A percentile compares a stretch with the other conserved stretches of the same genome.
phyloP scores from a whole-genome alignment of 53 echinoderm and acorn worm genomes.

The Arbacia lixula region DNA sequence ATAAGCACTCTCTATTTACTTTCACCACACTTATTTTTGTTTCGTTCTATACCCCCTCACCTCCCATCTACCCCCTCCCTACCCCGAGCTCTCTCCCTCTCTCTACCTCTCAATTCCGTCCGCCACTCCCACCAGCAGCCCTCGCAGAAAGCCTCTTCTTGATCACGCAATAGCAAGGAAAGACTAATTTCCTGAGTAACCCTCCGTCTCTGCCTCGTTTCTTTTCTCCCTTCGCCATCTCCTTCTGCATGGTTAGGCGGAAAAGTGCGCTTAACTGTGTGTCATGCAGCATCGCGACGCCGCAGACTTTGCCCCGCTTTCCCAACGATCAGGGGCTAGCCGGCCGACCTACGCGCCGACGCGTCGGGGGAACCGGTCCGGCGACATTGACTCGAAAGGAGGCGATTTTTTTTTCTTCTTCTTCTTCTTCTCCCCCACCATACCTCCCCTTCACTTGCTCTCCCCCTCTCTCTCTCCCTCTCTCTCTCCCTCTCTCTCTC shows the following conservation, averaged over 20 bases:
- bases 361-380: conserved; percentile 15
- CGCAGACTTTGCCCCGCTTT: background rate
- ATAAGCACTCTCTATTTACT: too few species aligned
- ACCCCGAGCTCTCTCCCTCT: background rate
- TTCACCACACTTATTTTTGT: too few species aligned
- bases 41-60: too few species aligned
- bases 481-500: too few species aligned
- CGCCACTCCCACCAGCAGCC: background rate
- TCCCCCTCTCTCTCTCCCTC: too few species aligned
- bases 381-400: conserved; percentile 54
- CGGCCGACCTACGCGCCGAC: background rate
- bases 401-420: background rate
- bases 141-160: conserved; percentile 17
- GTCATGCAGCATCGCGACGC: background rate
- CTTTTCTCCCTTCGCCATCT: conserved; percentile 13
- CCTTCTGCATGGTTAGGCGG: conserved; percentile 23
- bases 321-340: background rate
- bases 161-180: conserved; percentile 39
- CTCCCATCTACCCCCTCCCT: background rate
- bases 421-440: too few species aligned
- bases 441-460: too few species aligned
- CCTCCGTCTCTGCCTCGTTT: background rate
- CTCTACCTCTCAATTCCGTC: background rate
- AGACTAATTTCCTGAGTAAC: conserved; percentile 35
- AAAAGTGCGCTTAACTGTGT: conserved; percentile 48